phyloP scores from a whole-genome alignment of 2,113 vertebrate species.

The Amblyornis subalaris region DNA sequence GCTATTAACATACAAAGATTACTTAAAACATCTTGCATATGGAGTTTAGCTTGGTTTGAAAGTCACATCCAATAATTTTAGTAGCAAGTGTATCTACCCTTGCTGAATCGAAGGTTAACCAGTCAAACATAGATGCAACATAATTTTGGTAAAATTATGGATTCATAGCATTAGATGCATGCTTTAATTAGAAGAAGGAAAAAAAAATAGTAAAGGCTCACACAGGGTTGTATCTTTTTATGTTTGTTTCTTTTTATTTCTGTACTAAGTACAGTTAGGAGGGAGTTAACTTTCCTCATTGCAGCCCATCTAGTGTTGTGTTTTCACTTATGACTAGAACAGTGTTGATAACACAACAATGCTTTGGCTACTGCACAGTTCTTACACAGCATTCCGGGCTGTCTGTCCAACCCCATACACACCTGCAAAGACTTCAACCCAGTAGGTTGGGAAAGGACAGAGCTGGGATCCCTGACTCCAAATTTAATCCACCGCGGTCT shows the following conservation, averaged over 20 bases:
- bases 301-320: background rate
- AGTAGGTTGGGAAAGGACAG: background rate
- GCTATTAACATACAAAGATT: background rate
- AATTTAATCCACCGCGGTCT: background rate
- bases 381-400: background rate
- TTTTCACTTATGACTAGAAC: background rate
- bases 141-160: background rate
- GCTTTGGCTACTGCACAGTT: background rate
- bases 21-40: background rate
- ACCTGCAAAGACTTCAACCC: background rate
- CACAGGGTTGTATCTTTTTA: background rate
- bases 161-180: background rate
- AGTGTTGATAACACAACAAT: rapidly evolving
- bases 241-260: background rate
- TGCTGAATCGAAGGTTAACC: background rate
- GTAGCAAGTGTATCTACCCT: background rate
- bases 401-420: background rate
- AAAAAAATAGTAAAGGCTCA: background rate
- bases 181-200: background rate
- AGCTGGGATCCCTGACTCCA: background rate
- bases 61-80: background rate
- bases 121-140: background rate
- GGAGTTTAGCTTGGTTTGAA: background rate
- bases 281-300: background rate
- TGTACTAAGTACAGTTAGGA: background rate